Evolutionary conservation across 30 jellyfish, hydroid and myxozoan species (phyloP).

Genomic region (Calvadosia cruxmelitensis): DNA sequence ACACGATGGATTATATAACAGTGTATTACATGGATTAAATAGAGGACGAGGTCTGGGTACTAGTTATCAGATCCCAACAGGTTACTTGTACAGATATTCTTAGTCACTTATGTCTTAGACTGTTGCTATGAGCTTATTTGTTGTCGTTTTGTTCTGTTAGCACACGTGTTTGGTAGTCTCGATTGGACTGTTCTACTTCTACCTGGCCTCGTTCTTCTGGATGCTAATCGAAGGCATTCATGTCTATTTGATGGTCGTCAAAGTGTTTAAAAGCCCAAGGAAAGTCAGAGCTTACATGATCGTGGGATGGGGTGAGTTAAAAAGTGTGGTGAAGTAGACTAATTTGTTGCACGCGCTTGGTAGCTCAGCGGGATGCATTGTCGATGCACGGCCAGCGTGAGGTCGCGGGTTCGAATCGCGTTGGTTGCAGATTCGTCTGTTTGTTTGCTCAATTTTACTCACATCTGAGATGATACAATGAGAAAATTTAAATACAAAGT

Average conservation of each 20-base stretch:
- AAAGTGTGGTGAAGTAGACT: neutral
- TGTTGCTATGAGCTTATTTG: neutral
- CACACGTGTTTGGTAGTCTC: conserved; percentile 22
- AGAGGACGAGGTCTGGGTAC: too few relatives aligned
- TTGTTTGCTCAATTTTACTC: too few relatives aligned
- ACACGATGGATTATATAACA: neutral
- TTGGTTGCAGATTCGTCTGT: too few relatives aligned
- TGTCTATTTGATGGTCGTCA: conserved; percentile 41
- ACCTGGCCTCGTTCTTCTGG: conserved; percentile 37
- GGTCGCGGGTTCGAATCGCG: too few relatives aligned
- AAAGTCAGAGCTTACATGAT: conserved; percentile 28
- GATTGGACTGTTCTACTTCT: conserved; percentile 20
- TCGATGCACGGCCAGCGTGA: too few relatives aligned
- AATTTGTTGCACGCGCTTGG: too few relatives aligned
- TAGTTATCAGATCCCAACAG: too few relatives aligned
- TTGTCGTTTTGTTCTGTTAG: conserved; percentile 1
- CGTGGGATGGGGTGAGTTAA: conserved; percentile 40
- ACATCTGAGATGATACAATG: too few relatives aligned
- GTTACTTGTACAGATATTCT: too few relatives aligned
- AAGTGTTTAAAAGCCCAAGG: conserved; percentile 36
- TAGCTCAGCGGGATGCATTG: too few relatives aligned
- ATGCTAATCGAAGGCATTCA: conserved; percentile 52
- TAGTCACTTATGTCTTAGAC: too few relatives aligned
- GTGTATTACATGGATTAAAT: neutral
- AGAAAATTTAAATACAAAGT: too few relatives aligned